Evolutionary conservation across 1,140 invertebrate species (phyloP).

Genomic region (Anadara kagoshimensis): DNA sequence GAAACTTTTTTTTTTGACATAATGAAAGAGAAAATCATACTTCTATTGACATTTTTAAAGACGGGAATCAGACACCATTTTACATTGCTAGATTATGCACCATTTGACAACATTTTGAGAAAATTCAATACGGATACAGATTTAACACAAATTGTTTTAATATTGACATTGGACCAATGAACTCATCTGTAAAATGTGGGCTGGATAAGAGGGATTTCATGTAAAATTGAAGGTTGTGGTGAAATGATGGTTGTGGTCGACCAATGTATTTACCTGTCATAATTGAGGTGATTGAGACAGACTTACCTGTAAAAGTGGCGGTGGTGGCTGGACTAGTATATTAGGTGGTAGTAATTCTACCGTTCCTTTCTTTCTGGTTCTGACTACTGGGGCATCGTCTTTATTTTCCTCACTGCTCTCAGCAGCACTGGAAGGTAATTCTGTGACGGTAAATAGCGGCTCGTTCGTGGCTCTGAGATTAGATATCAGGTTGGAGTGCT

Average conservation of each 20-base stretch:
- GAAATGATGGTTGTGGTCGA: too few relatives aligned
- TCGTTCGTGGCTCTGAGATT: slow-evolving; percentile 94
- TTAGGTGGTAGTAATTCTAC: slow-evolving; percentile 70
- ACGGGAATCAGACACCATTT: too few relatives aligned
- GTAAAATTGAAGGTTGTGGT: not conserved
- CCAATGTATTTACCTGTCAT: too few relatives aligned
- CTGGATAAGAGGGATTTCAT: not conserved
- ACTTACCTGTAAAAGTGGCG: slow-evolving; percentile 64
- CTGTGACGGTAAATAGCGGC: slow-evolving; percentile 70
- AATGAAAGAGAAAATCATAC: too few relatives aligned
- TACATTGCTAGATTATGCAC: too few relatives aligned
- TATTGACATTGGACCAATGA: too few relatives aligned
- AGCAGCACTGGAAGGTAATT: slow-evolving; percentile 63
- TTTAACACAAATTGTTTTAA: too few relatives aligned
- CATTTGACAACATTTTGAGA: too few relatives aligned
- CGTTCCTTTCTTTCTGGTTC: slow-evolving; percentile 68
- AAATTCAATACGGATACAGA: too few relatives aligned
- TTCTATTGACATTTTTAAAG: too few relatives aligned
- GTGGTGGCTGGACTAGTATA: slow-evolving; percentile 63
- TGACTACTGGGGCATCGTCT: slow-evolving; percentile 60
- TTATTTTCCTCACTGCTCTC: slow-evolving; percentile 71
- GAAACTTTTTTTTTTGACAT: too few relatives aligned
- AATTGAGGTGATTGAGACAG: not conserved
- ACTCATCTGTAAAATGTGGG: not conserved
- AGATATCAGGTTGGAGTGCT: slow-evolving; percentile 93